Base-by-base conservation (phyloP, 2,797 vertebrate genomes). In the Sebastes reedi region DNA sequence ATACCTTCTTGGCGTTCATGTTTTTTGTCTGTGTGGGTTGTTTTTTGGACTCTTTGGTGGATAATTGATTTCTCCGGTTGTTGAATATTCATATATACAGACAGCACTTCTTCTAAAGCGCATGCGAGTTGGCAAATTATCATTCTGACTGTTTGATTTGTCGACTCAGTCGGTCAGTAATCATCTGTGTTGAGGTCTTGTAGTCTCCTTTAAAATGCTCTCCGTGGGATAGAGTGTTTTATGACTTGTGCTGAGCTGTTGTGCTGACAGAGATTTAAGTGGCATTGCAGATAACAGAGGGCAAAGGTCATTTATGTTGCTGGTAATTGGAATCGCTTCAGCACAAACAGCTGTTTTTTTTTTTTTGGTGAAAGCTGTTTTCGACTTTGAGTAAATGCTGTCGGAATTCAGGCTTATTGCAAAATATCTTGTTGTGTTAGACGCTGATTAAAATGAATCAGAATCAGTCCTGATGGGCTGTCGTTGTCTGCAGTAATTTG, bases 391-490 rank as follows among this genome's bases (percentile, higher is more conserved):
- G 1, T 16, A 32, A 52, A 13, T 7, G 16, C 24, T 20, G 16
- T 34, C 4, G 12, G 8, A 39, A 11, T 56, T 67, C 46, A 54
- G 42, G 32, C 64, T 77, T 29, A 8, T 30, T 65, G 27, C 3
- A 11, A 36, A 77, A 29, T 34, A 25, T 67, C 22, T 42, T 64
- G 29, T 55, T 65, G 54, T 66, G 32, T 75, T 66, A n/a, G 75
- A 64, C 11, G 3, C 30, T 29, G 66, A 73, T 86, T 81, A 64
- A n/a, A 64, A 84, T 54, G n/a, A 42, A 24, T 73, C 32, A 25
- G 32, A 82, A 27, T 59, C 20, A 1, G 13, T 14, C 34, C 6
- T 25, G 54, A 73, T 72, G 59, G 55, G 75, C 70, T 64, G 79
- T 18, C 10, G 1, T 62, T 61, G 52, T 72, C 42, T 59, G 52